A percentile compares a stretch with the other conserved stretches of the same genome.
phyloP scores from a whole-genome alignment of 2,888 invertebrate genomes.

The Deilephila porcellus region DNA sequence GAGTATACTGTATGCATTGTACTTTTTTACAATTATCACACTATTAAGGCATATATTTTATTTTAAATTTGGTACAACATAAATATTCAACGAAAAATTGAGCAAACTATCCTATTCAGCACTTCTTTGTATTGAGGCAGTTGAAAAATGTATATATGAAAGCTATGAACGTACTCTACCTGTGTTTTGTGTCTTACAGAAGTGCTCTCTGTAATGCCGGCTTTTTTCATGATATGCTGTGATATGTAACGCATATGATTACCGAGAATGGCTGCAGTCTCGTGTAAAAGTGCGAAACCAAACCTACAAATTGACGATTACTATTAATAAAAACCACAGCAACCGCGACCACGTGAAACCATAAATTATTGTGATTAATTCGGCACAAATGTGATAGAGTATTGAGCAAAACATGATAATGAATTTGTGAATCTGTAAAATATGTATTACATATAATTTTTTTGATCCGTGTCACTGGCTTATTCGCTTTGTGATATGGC shows the following conservation, averaged over 20 bases:
- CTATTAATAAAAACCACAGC: neutral
- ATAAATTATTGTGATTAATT: neutral
- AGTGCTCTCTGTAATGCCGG: conserved; percentile 64
- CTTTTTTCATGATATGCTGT: conserved; percentile 76
- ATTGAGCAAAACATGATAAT: too few species aligned
- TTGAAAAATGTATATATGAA: neutral
- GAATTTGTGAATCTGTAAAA: too few species aligned
- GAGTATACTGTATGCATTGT: too few species aligned
- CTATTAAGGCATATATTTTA: too few species aligned
- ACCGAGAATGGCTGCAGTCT: conserved; percentile 75
- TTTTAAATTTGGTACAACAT: too few species aligned
- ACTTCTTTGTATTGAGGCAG: neutral
- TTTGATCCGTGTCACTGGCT: too few species aligned
- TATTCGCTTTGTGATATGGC: too few species aligned
- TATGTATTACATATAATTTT: too few species aligned
- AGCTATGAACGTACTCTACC: conserved; percentile 50
- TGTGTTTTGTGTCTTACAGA: conserved; percentile 79
- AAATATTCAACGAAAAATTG: too few species aligned
- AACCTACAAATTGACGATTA: conserved; percentile 57
- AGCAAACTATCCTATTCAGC: neutral
- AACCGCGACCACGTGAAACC: neutral
- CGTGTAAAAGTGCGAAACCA: conserved; percentile 79
- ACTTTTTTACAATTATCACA: too few species aligned
- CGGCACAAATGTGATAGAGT: too few species aligned
- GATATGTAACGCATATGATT: conserved; percentile 77